Evolutionary conservation across 2,888 invertebrate species (phyloP).

Genomic region (Morpho deidamia): DNA sequence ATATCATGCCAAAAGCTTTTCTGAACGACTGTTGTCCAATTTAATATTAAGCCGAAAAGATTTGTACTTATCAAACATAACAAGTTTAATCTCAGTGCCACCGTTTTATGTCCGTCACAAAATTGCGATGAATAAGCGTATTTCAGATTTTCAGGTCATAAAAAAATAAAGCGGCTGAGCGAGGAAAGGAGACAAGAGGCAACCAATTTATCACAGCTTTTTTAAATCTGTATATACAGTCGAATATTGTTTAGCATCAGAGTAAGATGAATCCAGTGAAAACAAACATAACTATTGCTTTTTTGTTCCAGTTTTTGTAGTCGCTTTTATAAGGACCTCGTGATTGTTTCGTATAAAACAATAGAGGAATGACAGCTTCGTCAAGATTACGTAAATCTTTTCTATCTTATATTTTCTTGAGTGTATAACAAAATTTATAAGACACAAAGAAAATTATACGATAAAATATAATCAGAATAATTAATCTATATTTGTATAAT

Average conservation of each 20-base stretch:
- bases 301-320: neutral
- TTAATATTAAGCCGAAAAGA: neutral
- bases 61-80: slow-evolving; percentile 6
- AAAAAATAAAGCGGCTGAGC: slow-evolving; percentile 11
- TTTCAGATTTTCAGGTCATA: slow-evolving; percentile 11
- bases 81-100: slow-evolving; percentile 10
- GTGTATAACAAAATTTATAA: too few species aligned
- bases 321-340: neutral
- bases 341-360: too few species aligned
- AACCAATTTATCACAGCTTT: slow-evolving; percentile 8
- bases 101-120: slow-evolving; percentile 8
- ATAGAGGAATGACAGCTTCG: too few species aligned
- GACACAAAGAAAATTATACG: too few species aligned
- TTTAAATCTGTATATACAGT: slow-evolving; percentile 9
- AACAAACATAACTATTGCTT: neutral
- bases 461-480: too few species aligned
- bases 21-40: neutral
- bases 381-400: too few species aligned
- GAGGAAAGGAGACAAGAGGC: slow-evolving; percentile 7
- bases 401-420: too few species aligned
- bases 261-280: neutral
- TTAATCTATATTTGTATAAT: too few species aligned
- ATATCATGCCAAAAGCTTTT: neutral
- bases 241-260: neutral
- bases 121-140: slow-evolving; percentile 10